Evolutionary conservation across 1,140 invertebrate species (phyloP), one percentile per base, ranked within the genome.

Genomic region (Rhynchophorus ferrugineus): DNA sequence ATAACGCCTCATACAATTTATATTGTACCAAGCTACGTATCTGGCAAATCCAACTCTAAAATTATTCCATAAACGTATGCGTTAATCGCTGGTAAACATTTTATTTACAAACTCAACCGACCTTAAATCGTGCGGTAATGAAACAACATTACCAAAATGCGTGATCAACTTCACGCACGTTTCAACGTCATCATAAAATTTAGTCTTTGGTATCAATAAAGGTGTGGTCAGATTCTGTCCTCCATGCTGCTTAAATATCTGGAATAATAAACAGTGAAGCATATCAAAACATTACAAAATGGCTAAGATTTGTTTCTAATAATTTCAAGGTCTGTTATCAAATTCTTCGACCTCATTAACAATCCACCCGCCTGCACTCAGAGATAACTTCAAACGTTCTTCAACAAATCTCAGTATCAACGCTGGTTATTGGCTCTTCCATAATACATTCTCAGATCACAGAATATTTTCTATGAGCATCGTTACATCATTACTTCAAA

Each of bases 151-250:
- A 0, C 91, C 91, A 21, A 80, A 84, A 42, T 85, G 79, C 3
- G 89, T 90, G 88, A 96, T 95, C 0, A 93, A 65, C 54, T 80
- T 79, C 0, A 90, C 87, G 47, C 78, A 79, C 8, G 79, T 77
- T 17, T 84, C 76, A 1, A 70, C 74, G 54, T 70, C 71, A 54
- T 73, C 78, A 67, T 79, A 80, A 64, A 61, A 66, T 60, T 67
- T 63, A 3, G 78, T 82, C 7, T 82, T 78, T 0, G 89, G 90
- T 62, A 85, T 84, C 1, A 95, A 67, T 0, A 92, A 67, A 0
- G 89, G 87, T 0, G 88, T 85, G 1, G 75, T 70, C 33, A 94
- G 70, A 61, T 82, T 78, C 17, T 82, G 71, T 0, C 85, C 90
- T 0, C 91, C 89, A 63, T 91, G 86, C 33, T 79, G 75, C 50